Conservation (phyloP, 30 jellyfish, hydroid and myxozoan species). For the Hydra vulgaris region DNA sequence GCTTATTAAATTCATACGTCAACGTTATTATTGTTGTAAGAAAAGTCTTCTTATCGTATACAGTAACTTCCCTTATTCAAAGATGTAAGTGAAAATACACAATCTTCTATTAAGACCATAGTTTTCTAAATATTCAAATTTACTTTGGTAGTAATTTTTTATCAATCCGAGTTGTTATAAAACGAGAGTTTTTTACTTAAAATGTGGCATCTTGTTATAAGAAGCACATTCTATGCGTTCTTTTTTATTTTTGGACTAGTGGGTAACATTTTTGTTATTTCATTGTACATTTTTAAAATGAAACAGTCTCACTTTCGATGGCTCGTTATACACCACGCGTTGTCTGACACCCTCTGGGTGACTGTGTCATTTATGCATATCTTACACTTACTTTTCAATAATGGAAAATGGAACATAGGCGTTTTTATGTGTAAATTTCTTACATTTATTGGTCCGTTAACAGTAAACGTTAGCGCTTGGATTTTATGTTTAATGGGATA, state of each 20-base stretch:
- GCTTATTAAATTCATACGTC: too few species aligned
- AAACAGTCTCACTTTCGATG: slow-evolving; percentile 9
- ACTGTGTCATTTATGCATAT: neutral
- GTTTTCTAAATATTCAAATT: too few species aligned
- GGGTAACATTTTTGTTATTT: slow-evolving; percentile 1
- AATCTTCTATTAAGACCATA: too few species aligned
- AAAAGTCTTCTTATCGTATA: too few species aligned
- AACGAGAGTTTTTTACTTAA: too few species aligned
- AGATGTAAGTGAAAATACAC: too few species aligned
- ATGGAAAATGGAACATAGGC: slow-evolving; percentile 1
- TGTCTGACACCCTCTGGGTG: neutral
- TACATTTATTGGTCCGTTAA: slow-evolving; percentile 1
- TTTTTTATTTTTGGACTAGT: neutral
- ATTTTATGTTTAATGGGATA: slow-evolving; percentile 13
- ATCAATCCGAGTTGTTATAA: too few species aligned
- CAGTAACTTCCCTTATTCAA: too few species aligned
- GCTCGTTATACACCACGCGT: neutral
- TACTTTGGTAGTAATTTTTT: too few species aligned
- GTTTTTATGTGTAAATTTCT: neutral
- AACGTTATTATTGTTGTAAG: too few species aligned
- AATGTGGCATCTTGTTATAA: neutral
- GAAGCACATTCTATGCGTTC: neutral
- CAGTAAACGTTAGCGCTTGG: slow-evolving; percentile 20
- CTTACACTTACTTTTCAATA: neutral
- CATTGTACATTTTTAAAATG: slow-evolving; percentile 1